phyloP scores from a whole-genome alignment of 37 sponge, comb jelly and placozoan species.

The Chondrosia reniformis region DNA sequence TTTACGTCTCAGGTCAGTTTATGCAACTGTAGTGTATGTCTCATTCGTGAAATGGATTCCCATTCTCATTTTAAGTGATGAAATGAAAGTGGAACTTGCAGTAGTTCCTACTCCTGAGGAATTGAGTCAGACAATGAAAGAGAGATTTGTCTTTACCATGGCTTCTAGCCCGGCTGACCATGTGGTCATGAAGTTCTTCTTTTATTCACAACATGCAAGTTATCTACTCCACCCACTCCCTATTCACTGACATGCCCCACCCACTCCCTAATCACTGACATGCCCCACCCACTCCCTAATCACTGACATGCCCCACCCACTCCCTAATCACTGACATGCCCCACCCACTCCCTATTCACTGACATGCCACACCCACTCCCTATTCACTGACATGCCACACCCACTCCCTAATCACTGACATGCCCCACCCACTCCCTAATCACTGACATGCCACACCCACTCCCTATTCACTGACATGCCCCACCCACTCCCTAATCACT shows the following conservation, averaged over 20 bases:
- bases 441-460: too few relatives aligned
- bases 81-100: conserved; percentile 45
- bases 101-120: conserved; percentile 75
- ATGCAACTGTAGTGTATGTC: not conserved
- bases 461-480: not conserved
- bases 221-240: not conserved
- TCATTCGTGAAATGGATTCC: not conserved
- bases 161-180: conserved; percentile 83
- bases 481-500: not conserved
- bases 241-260: not conserved
- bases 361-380: too few relatives aligned
- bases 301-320: not conserved
- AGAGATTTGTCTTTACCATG: conserved; percentile 66
- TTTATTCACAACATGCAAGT: conserved; percentile 86
- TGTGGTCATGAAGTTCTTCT: conserved; percentile 69
- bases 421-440: not conserved
- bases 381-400: too few relatives aligned
- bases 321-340: not conserved
- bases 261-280: too few relatives aligned
- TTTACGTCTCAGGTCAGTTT: conserved; percentile 40
- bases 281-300: too few relatives aligned
- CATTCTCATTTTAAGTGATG: conserved; percentile 32
- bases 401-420: too few relatives aligned
- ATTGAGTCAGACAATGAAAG: conserved; percentile 48
- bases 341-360: not conserved